Conservation (phyloP, 1,140 invertebrate species). For the Trachymyrmex septentrionalis region DNA sequence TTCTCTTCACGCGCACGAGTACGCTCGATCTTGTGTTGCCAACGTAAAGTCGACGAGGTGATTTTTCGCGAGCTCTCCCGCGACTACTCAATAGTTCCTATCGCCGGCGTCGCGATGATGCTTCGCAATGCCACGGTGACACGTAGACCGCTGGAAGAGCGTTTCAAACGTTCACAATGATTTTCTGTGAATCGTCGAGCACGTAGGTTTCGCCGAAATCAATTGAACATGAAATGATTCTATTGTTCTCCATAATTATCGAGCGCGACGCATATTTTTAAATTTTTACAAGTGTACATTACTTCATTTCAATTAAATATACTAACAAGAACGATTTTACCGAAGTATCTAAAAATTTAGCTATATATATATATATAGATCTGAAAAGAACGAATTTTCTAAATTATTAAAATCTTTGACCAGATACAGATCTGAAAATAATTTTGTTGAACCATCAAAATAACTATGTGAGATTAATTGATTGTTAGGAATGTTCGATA, state of each 20-base stretch:
- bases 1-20: constrained; percentile 52
- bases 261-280: no score
- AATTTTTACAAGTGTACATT: neutral
- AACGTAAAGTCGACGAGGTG: constrained; percentile 44
- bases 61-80: constrained; percentile 53
- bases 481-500: no score
- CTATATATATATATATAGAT: no score
- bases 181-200: neutral
- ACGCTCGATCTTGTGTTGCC: constrained; percentile 48
- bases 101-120: constrained; percentile 21
- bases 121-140: constrained; percentile 46
- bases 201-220: neutral
- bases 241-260: neutral
- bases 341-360: no score
- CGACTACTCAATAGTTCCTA: constrained; percentile 53
- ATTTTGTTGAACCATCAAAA: no score
- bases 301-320: neutral
- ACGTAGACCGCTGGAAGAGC: neutral
- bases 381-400: no score
- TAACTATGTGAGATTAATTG: no score
- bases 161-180: constrained; percentile 22
- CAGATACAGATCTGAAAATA: no score
- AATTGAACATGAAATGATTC: constrained; percentile 6
- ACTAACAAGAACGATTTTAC: neutral
- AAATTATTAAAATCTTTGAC: no score